Evolutionary conservation across 2,888 invertebrate genomes (phyloP), one percentile per base, ranked within the genome.

Genomic region (Tenodera sinensis): DNA sequence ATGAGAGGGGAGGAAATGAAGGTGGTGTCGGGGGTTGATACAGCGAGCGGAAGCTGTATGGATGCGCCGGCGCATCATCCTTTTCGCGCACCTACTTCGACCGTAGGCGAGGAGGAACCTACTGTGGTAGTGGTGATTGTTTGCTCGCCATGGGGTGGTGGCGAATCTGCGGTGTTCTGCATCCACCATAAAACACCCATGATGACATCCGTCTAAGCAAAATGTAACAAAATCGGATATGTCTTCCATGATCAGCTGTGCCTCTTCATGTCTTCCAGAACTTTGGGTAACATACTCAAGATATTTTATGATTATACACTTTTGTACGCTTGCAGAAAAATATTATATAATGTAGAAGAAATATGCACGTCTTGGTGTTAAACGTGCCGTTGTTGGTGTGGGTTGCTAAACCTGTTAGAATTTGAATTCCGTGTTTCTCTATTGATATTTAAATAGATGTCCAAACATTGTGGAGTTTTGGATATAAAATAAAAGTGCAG

Each of bases 221-320:
- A 71, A n/a, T 82, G 81, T 82, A 87, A 89, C 91, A 94, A 94
- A 94, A 94, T 94, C 94, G 93, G 93, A 93, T 92, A 94, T 93
- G 94, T 94, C 94, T 94, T 94, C 94, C 94, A 94, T 91, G 91
- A 89, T 85, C 84, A 88, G 83, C 85, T 85, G 85, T 71, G 54
- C 54, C 54, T 71, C 54, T 71, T 71, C 54, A 71, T 71, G 54
- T 71, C 54, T 71, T 71, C 54, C 54, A 71, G 54, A 71, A 71
- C 54, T 71, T 71, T 20, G 54, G 25, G 54, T 25, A 71, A 25
- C 20, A 71, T 20, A 20, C 20, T 20, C 20, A 71, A 71, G 54
- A 71, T 71, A 71, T 71, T 71, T 71, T 71, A 71, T 71, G 54
- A 71, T 3, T 71, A 71, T 71, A 71, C 54, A 71, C 20, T 71